phyloP scores from a whole-genome alignment of 2,113 vertebrate species.

The Turdus rufiventris region DNA sequence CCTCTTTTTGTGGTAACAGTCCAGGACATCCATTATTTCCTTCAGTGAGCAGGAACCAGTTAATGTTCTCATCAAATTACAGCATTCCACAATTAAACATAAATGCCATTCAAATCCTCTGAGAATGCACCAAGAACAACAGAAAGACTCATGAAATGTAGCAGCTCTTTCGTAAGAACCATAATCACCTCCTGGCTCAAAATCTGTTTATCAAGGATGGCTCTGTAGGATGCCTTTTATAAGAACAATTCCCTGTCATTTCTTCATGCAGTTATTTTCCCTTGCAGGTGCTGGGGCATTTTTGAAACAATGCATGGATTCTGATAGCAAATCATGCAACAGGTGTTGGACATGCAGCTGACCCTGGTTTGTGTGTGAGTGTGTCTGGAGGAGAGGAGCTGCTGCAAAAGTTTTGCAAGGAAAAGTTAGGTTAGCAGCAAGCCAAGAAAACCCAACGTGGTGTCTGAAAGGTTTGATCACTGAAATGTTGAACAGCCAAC shows the following conservation, averaged over 20 bases:
- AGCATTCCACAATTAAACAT: not conserved
- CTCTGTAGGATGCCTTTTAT: not conserved
- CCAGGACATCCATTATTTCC: not conserved
- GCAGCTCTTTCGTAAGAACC: not conserved
- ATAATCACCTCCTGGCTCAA: not conserved
- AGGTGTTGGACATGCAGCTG: not conserved
- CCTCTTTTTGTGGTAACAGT: not conserved
- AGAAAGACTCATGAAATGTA: not conserved
- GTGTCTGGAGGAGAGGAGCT: not conserved
- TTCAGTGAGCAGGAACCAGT: not conserved
- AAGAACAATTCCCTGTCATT: not conserved
- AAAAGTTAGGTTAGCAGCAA: not conserved
- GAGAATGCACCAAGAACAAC: conserved; percentile 22
- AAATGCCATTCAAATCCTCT: not conserved
- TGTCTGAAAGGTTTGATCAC: not conserved
- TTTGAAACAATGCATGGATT: not conserved
- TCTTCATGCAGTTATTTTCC: not conserved
- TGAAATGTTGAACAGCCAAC: not conserved
- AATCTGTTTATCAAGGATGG: not conserved
- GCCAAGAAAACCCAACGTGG: not conserved
- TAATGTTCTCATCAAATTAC: not conserved
- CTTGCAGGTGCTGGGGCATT: not conserved
- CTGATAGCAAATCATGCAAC: not conserved
- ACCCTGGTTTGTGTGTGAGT: not conserved
- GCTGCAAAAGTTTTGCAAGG: not conserved